phyloP scores from a whole-genome alignment of 2,113 vertebrate genomes.

The Lepisosteus osseus region DNA sequence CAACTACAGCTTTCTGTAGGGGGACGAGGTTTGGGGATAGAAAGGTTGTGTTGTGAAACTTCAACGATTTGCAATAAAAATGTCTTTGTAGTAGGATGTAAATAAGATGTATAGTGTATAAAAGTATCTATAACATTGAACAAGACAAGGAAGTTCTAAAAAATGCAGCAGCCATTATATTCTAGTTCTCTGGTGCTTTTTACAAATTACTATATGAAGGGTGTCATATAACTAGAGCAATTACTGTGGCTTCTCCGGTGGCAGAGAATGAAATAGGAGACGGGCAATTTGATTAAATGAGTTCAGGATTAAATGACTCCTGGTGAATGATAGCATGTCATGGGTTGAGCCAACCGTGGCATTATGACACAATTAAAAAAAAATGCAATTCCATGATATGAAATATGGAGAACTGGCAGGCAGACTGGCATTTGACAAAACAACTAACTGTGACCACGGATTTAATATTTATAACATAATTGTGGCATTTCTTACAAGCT shows the following conservation, averaged over 20 bases:
- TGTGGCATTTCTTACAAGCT: background rate
- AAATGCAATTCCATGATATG: background rate
- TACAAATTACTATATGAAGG: background rate
- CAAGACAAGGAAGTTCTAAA: no score
- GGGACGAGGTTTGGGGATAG: no score
- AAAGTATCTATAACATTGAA: no score
- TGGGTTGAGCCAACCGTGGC: background rate
- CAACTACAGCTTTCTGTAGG: no score
- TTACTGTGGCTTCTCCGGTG: background rate
- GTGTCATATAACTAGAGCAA: conserved; percentile 2
- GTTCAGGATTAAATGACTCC: background rate
- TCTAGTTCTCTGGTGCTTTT: no score
- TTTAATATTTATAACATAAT: background rate
- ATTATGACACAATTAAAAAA: background rate
- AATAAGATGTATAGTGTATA: no score
- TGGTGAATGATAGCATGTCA: background rate
- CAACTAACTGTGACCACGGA: no score
- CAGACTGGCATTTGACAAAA: background rate
- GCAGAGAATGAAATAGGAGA: background rate
- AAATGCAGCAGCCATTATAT: no score
- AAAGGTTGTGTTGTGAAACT: no score
- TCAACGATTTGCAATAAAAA: no score
- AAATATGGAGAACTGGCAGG: background rate
- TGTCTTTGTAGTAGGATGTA: no score
- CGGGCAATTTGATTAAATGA: conserved; percentile 1